Conservation (phyloP, 2,888 invertebrate genomes). For the Sarcophaga rosellei region DNA sequence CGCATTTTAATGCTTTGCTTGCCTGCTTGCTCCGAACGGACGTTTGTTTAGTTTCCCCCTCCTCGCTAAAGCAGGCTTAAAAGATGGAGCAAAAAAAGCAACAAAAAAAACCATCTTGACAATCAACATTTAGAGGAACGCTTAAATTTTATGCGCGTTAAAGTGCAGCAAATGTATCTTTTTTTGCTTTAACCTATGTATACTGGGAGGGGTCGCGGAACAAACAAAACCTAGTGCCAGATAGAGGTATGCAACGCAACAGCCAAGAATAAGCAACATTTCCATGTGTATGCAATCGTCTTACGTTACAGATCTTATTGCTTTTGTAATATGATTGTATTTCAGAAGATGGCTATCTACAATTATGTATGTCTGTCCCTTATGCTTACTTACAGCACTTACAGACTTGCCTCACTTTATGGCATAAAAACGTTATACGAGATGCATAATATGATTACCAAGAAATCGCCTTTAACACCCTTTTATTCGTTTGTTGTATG, state of each 20-base stretch:
- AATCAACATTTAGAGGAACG: constrained; percentile 59
- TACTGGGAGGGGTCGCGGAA: neutral
- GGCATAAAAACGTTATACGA: constrained; percentile 40
- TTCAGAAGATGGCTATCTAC: constrained; percentile 39
- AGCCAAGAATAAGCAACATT: too few relatives aligned
- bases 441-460: constrained; percentile 63
- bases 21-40: neutral
- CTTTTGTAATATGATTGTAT: constrained; percentile 24
- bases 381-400: neutral
- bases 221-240: neutral
- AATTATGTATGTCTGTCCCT: neutral
- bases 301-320: constrained; percentile 8
- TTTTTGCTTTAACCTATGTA: constrained; percentile 32
- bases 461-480: constrained; percentile 42
- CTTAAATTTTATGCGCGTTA: constrained; percentile 65
- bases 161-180: constrained; percentile 66
- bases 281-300: constrained; percentile 4
- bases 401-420: neutral
- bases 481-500: neutral
- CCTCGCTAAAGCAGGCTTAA: neutral
- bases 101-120: constrained; percentile 44
- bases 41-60: neutral
- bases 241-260: too few relatives aligned
- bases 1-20: neutral
- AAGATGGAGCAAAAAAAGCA: neutral